Conservation (phyloP, 2,888 invertebrate species). For the Drosophila multiciliata region DNA sequence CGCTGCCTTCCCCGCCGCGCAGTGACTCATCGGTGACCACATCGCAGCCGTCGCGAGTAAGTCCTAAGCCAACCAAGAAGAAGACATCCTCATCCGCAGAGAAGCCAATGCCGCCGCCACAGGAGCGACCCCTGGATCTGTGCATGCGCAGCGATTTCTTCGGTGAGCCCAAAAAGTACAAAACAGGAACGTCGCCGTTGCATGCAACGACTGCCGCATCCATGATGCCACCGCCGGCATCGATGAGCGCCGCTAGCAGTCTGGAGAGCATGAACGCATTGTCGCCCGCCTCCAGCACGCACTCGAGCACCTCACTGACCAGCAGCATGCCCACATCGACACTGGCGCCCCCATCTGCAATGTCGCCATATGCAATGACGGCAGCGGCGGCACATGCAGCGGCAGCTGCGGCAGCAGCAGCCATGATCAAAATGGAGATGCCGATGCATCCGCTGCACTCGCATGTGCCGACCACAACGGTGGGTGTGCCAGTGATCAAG, state of each 20-base stretch:
- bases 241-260: conserved; percentile 70
- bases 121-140: conserved; percentile 94
- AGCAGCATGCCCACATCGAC: conserved; percentile 57
- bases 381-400: conserved; percentile 76
- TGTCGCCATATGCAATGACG: conserved; percentile 80
- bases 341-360: conserved; percentile 58
- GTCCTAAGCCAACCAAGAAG: conserved; percentile 70
- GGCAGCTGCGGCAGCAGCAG: conserved; percentile 81
- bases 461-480: conserved; percentile 86
- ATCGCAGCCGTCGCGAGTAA: conserved; percentile 54
- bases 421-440: conserved; percentile 85
- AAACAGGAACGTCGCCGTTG: conserved; percentile 72
- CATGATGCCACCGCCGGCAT: conserved; percentile 82
- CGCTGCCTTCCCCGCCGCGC: conserved; percentile 82
- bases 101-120: conserved; percentile 86
- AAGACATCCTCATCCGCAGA: conserved; percentile 47
- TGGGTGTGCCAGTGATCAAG: conserved; percentile 91
- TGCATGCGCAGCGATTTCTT: conserved; percentile 88
- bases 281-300: conserved; percentile 66
- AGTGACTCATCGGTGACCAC: conserved; percentile 77
- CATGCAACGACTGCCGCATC: conserved; percentile 55
- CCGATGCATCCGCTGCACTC: conserved; percentile 85
- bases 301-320: conserved; percentile 62
- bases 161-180: conserved; percentile 85
- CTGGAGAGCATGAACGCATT: conserved; percentile 74